Evolutionary conservation across 2,113 vertebrate genomes (phyloP).

Genomic region (Trochalopteron elliotii): DNA sequence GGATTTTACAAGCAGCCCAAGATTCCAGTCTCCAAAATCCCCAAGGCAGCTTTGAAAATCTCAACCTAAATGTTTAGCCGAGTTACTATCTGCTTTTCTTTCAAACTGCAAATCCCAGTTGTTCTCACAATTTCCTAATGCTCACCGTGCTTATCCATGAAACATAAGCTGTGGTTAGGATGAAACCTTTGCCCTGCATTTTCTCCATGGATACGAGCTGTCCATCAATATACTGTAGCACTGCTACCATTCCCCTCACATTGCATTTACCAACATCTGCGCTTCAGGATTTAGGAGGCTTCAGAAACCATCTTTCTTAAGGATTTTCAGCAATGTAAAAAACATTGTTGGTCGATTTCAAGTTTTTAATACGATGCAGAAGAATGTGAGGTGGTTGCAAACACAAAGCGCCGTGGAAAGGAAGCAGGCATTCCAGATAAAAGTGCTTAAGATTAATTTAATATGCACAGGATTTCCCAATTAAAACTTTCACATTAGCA

Average conservation of each 20-base stretch:
- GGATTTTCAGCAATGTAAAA: background rate
- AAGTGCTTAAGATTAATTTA: constrained; percentile 75
- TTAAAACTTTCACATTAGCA: constrained; percentile 74
- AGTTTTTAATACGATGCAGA: constrained; percentile 27
- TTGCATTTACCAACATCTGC: background rate
- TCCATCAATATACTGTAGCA: background rate
- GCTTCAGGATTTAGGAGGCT: background rate
- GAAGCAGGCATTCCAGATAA: constrained; percentile 63
- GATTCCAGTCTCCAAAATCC: background rate
- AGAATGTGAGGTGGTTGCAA: constrained; percentile 22
- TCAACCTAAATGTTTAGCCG: background rate
- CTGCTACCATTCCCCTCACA: background rate
- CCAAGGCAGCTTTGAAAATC: background rate
- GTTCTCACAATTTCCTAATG: constrained; percentile 10
- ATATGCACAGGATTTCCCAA: constrained; percentile 72
- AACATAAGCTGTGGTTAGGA: background rate
- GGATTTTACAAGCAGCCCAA: background rate
- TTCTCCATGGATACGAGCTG: background rate
- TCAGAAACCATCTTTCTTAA: background rate
- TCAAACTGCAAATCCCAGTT: constrained; percentile 34
- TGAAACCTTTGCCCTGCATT: constrained; percentile 33
- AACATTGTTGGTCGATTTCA: background rate
- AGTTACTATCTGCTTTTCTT: constrained; percentile 7
- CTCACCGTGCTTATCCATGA: background rate
- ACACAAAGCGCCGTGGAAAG: constrained; percentile 2